These are phyloP conservation scores for Streblospio benedicti DNA, from an alignment of 1,140 invertebrate genomes.

Conservation along the genomic window DNA sequence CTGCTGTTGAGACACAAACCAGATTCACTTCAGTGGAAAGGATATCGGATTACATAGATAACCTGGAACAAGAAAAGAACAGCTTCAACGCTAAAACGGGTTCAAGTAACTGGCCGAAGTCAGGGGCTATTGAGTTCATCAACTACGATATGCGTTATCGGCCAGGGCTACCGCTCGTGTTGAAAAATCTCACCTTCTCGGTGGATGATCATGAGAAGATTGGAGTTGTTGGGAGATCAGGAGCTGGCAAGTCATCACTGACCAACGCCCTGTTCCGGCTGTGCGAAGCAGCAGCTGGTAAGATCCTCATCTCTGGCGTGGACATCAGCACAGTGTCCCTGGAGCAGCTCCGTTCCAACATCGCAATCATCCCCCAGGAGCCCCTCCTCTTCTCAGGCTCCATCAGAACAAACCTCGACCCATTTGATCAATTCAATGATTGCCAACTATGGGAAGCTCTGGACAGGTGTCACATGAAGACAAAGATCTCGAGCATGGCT, in stretches of 20 bases:
- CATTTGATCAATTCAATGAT: conserved; percentile 50
- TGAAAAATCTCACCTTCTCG: conserved; percentile 52
- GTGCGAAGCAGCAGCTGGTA: conserved; percentile 47
- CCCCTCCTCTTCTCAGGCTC: conserved; percentile 1
- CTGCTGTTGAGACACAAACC: too few relatives aligned
- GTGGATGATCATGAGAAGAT: conserved; percentile 56
- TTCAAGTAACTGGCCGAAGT: conserved; percentile 51
- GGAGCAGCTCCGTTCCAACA: conserved; percentile 59
- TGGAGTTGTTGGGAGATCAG: conserved; percentile 72
- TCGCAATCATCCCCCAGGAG: conserved; percentile 81
- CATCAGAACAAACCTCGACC: conserved; percentile 53
- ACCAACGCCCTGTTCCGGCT: conserved; percentile 51
- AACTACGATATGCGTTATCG: conserved; percentile 52
- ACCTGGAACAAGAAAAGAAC: too few relatives aligned
- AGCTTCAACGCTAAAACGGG: too few relatives aligned
- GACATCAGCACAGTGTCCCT: conserved; percentile 59
- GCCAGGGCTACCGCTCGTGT: conserved; percentile 45
- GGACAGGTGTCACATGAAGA: conserved; percentile 56
- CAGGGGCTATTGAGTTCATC: conserved; percentile 52
- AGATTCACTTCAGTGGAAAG: too few relatives aligned
- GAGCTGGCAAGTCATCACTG: conserved; percentile 79
- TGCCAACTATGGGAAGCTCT: conserved; percentile 62
- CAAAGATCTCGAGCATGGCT: conserved; percentile 12
- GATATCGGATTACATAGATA: too few relatives aligned
- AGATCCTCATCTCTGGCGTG: conserved; percentile 61